A percentile compares a stretch with the other conserved stretches of the same genome.
These are phyloP conservation scores for Anisognathus igniventris DNA, from an alignment of 2,797 vertebrate genomes.

Conservation along the genomic window DNA sequence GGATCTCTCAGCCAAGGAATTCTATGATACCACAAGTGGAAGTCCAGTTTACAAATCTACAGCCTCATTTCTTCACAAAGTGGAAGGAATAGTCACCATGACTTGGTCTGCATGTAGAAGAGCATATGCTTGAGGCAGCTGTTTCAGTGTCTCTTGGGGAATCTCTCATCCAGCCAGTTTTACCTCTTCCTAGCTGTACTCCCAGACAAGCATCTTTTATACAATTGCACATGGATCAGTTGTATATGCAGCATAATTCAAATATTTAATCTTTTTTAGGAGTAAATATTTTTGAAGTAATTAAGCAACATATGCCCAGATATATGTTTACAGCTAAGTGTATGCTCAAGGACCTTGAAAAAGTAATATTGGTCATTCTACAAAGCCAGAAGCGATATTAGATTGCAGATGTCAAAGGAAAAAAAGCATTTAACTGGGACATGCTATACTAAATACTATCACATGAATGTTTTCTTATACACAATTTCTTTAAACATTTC, in stretches of 20 bases:
- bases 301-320: not conserved
- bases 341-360: not conserved
- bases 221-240: not conserved
- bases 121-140: not conserved
- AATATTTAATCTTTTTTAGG: not conserved
- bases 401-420: not conserved
- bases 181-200: not conserved
- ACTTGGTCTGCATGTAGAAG: not conserved
- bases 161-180: not conserved
- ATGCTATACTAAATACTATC: not conserved
- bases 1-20: not conserved
- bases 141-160: not conserved
- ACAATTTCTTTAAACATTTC: not conserved
- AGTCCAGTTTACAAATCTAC: not conserved
- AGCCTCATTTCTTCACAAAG: not conserved
- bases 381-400: not conserved
- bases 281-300: not conserved
- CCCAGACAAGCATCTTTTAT: not conserved
- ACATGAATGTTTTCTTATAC: not conserved
- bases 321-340: not conserved
- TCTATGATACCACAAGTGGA: not conserved
- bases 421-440: not conserved
- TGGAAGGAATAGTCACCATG: not conserved
- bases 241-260: fast-evolving
- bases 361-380: not conserved